Base-by-base conservation (phyloP, 2,888 invertebrate species). In the Caenorhabditis japonica region DNA sequence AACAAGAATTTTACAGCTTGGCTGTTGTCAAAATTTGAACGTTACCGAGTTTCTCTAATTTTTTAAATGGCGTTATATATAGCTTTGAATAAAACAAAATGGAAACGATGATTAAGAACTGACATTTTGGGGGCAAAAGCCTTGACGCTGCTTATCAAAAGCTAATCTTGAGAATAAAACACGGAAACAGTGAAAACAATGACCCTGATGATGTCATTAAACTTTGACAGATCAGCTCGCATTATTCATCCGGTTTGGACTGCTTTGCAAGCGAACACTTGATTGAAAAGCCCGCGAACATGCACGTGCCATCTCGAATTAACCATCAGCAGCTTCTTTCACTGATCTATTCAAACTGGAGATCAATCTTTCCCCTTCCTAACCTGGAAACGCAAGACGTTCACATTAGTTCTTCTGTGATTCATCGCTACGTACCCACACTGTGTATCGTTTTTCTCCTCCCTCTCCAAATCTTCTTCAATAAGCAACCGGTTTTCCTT, bases 351-450 rank as follows among this genome's bases (percentile, higher is more conserved):
- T 56, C 56, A 56, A 56, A 43, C 62, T 51, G 38, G 36, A 51
- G 51, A 51, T 43, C 4, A 21, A 21, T 19, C 39, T 23, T 23
- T 51, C 36, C 56, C 43, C 33, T 27, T n/a, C 7, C 39, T 25
- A 55, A 66, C 66, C 66, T 51, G 43, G 27, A 51, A 56, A 34
- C 64, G 33, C 47, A 38, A 41, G 64, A 55, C 55, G 41, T 30
- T 17, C 30, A 30, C 30, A 39, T 36, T 30, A 38, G 19, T 7
- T 41, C n/a, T 19, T 53, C 38, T 10, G 30, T 66, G 66, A 66
- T 51, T 66, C 66, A 66, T 66, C 39, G 49, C 23, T 25, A 66
- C 51, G 56, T 66, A 66, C 66, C 66, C 66, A 66, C 66, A 55
- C 56, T 38, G 64, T 64, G 5, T 10, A 38, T 55, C 41, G 56